These are phyloP conservation scores for Hyles euphorbiae DNA, from an alignment of 1,140 invertebrate species.

Conservation along the genomic window DNA sequence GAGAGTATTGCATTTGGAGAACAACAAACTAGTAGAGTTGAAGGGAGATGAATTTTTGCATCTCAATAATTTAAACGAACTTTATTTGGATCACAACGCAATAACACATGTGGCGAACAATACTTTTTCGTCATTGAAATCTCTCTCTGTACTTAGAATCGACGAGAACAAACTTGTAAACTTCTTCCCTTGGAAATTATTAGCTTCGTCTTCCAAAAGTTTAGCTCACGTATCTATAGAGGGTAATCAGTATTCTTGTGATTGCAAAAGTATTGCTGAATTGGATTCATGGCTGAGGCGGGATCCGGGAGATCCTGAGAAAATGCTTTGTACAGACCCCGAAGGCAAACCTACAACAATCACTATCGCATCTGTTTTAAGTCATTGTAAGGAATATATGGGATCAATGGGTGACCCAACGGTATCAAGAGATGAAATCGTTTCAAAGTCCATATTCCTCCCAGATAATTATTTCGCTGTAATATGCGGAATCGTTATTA, in stretches of 20 bases:
- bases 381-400: constrained; percentile 78
- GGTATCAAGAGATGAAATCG: constrained; percentile 77
- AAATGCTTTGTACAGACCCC: constrained; percentile 77
- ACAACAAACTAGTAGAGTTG: constrained; percentile 84
- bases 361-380: constrained; percentile 78
- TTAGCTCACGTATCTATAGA: constrained; percentile 79
- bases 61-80: constrained; percentile 84
- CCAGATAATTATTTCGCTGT: constrained; percentile 81
- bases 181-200: constrained; percentile 84
- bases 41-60: constrained; percentile 85
- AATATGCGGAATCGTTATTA: constrained; percentile 83
- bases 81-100: constrained; percentile 89
- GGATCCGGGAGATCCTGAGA: constrained; percentile 78
- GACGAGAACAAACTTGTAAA: constrained; percentile 87
- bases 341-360: constrained; percentile 69
- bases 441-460: constrained; percentile 73
- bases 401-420: constrained; percentile 79
- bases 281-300: constrained; percentile 81
- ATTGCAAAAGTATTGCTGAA: constrained; percentile 80
- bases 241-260: constrained; percentile 85
- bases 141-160: constrained; percentile 85
- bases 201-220: constrained; percentile 75
- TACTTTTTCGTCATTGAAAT: constrained; percentile 84
- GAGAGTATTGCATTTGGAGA: constrained; percentile 87
- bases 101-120: constrained; percentile 84